A percentile compares a stretch with the other conserved stretches of the same genome.
Conservation (phyloP, 2,113 vertebrate species). For the Sitta europaea region DNA sequence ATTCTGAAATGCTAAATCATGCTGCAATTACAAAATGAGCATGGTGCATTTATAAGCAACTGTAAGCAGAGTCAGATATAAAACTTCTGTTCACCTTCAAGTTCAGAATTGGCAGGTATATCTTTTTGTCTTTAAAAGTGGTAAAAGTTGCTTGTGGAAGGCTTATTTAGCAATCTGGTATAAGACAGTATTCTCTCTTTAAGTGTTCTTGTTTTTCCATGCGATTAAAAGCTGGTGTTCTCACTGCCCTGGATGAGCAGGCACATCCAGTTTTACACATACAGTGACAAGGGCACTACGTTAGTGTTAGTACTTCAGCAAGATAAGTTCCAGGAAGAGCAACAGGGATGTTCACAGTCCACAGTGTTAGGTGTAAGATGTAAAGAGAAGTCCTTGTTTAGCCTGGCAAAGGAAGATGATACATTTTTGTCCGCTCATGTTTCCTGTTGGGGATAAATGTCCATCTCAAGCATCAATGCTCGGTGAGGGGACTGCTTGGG, state of each 20-base stretch:
- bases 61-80: background rate
- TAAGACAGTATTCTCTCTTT: background rate
- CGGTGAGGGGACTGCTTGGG: background rate
- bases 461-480: background rate
- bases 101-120: background rate
- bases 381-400: background rate
- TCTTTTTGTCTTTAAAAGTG: background rate
- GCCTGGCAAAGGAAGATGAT: background rate
- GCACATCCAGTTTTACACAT: background rate
- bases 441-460: background rate
- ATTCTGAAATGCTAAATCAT: background rate
- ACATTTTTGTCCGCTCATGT: background rate
- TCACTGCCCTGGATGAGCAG: background rate
- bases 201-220: background rate
- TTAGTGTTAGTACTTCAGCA: background rate
- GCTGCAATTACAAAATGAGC: background rate
- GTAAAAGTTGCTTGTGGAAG: background rate
- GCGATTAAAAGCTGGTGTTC: background rate
- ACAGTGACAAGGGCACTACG: fast-evolving
- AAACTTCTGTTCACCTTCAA: background rate
- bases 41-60: background rate
- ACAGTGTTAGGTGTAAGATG: background rate
- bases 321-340: background rate
- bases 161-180: background rate
- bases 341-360: background rate